phyloP scores from a whole-genome alignment of 1,140 invertebrate species.

The Aphelenchoides besseyi region DNA sequence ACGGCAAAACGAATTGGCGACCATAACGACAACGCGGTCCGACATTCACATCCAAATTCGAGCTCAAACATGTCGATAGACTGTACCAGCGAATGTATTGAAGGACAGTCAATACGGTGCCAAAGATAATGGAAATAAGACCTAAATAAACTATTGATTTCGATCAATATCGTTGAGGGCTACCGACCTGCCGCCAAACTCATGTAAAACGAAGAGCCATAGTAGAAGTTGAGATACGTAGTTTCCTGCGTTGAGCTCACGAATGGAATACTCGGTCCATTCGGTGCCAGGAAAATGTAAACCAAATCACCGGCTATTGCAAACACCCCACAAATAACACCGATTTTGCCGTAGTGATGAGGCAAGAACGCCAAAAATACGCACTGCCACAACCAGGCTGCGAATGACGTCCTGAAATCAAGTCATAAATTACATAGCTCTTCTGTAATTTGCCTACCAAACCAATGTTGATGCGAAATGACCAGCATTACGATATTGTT shows the following conservation, averaged over 20 bases:
- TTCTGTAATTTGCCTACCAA: slow-evolving; percentile 38
- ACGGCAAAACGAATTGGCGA: not conserved
- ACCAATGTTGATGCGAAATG: slow-evolving; percentile 85
- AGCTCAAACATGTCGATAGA: slow-evolving; percentile 54
- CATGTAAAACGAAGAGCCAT: slow-evolving; percentile 56
- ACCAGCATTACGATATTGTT: slow-evolving; percentile 86
- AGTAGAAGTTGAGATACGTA: slow-evolving; percentile 32
- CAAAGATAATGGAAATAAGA: slow-evolving; percentile 47
- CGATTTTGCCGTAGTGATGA: slow-evolving; percentile 52
- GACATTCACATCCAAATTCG: slow-evolving; percentile 48
- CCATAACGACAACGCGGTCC: slow-evolving; percentile 43
- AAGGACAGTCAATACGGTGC: slow-evolving; percentile 39
- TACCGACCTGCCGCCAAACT: slow-evolving; percentile 48
- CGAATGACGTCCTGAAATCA: slow-evolving; percentile 41
- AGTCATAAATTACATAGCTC: slow-evolving; percentile 14
- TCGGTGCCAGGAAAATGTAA: slow-evolving; percentile 45
- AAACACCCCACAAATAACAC: slow-evolving; percentile 55
- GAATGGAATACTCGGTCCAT: slow-evolving; percentile 53
- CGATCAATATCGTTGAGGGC: slow-evolving; percentile 22
- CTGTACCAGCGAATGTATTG: slow-evolving; percentile 57
- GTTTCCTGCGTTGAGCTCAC: slow-evolving; percentile 26
- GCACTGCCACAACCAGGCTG: slow-evolving; percentile 44
- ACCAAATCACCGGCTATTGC: slow-evolving; percentile 47
- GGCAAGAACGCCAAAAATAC: slow-evolving; percentile 50
- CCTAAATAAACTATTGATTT: slow-evolving; percentile 46